These are phyloP conservation scores for Neosalanx taihuensis DNA, from an alignment of 2,797 vertebrate species.

Conservation along the genomic window DNA sequence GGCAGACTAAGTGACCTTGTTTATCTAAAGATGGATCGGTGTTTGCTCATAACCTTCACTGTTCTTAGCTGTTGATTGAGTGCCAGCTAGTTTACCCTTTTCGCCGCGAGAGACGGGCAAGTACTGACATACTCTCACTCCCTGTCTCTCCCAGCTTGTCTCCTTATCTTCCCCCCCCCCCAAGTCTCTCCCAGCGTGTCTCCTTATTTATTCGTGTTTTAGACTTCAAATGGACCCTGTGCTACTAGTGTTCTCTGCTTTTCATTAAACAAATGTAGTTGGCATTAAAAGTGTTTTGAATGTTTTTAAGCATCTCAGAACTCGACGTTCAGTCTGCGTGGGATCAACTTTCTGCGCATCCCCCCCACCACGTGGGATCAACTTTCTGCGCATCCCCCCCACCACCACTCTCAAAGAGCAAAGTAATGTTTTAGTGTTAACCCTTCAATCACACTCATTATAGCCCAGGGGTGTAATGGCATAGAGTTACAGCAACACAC, in stretches of 20 bases:
- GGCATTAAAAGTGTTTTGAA: not conserved
- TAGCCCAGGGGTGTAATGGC: slow-evolving; percentile 67
- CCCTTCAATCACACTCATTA: slow-evolving; percentile 71
- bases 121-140: slow-evolving; percentile 56
- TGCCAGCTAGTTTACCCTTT: slow-evolving; percentile 52
- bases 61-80: slow-evolving; percentile 57
- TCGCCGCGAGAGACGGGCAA: slow-evolving; percentile 49
- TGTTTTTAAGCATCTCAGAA: not conserved
- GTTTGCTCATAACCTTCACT: slow-evolving; percentile 58
- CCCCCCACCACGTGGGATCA: slow-evolving; percentile 12
- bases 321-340: not conserved
- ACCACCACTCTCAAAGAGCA: slow-evolving; percentile 46
- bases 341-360: not conserved
- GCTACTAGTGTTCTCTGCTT: not conserved
- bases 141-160: slow-evolving; percentile 17
- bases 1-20: slow-evolving; percentile 25
- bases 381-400: slow-evolving; percentile 5
- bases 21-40: slow-evolving; percentile 58
- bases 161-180: no score
- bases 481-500: slow-evolving; percentile 64
- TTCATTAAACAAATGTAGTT: not conserved
- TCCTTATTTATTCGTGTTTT: not conserved
- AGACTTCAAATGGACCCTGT: not conserved
- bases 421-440: slow-evolving; percentile 57
- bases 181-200: no score